A percentile compares a stretch with the other conserved stretches of the same genome.
phyloP scores from a whole-genome alignment of 2,888 invertebrate genomes.

The Linyphia triangularis region DNA sequence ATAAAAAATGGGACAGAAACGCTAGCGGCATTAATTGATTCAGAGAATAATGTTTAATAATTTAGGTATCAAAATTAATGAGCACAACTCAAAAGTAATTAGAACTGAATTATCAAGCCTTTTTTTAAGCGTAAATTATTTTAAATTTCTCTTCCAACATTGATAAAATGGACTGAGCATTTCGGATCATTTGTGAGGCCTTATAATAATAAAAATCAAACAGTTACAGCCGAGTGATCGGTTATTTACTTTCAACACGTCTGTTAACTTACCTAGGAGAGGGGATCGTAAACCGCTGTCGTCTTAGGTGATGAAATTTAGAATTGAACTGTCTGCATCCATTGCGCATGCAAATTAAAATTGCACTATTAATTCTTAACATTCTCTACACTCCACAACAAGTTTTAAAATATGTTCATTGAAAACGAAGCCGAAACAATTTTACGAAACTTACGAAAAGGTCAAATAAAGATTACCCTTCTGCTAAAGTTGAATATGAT shows the following conservation, averaged over 20 bases:
- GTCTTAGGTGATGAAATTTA: conserved; percentile 24
- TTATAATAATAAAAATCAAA: background rate
- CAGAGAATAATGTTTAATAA: too few species aligned
- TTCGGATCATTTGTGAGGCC: too few species aligned
- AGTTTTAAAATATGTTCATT: conserved; percentile 26
- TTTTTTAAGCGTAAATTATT: too few species aligned
- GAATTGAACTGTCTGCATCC: conserved; percentile 27
- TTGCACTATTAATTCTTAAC: conserved; percentile 32
- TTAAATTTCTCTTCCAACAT: background rate
- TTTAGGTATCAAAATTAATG: too few species aligned
- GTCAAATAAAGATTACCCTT: conserved; percentile 64
- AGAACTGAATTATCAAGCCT: too few species aligned
- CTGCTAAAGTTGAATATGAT: conserved; percentile 35
- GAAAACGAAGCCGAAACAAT: background rate
- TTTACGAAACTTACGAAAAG: conserved; percentile 38
- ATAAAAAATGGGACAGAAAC: too few species aligned
- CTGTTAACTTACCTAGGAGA: conserved; percentile 11
- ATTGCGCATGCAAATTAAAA: conserved; percentile 30
- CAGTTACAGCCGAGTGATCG: background rate
- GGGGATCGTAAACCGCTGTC: conserved; percentile 14
- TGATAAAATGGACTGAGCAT: background rate
- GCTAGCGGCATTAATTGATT: too few species aligned
- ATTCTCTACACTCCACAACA: conserved; percentile 20
- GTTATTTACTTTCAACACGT: background rate
- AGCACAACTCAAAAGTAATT: too few species aligned